These are phyloP conservation scores for Platynereis dumerilii DNA, from an alignment of 2,888 invertebrate genomes.

Conservation along the genomic window DNA sequence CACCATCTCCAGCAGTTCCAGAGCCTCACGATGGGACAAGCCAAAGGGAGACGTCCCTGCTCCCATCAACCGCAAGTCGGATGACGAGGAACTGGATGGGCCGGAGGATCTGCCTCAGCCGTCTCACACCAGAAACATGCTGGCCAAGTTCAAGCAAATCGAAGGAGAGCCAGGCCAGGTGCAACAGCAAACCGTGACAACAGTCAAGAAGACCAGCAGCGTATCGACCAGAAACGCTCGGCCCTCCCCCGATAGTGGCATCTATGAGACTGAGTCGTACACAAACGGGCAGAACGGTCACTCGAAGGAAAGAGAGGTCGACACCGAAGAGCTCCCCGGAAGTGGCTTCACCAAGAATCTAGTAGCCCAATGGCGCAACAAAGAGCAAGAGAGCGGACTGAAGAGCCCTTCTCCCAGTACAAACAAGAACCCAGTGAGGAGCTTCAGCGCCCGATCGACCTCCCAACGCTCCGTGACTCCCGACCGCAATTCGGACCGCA, in stretches of 20 bases:
- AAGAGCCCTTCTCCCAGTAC: neutral
- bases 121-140: constrained; percentile 17
- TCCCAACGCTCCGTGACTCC: neutral
- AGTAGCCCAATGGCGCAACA: constrained; percentile 16
- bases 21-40: constrained; percentile 20
- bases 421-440: neutral
- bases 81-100: neutral
- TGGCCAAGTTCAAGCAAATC: constrained; percentile 30
- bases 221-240: neutral
- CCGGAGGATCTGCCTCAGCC: constrained; percentile 19
- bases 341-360: constrained; percentile 29
- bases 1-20: neutral
- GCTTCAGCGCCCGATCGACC: neutral
- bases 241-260: constrained; percentile 13
- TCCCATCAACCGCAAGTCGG: neutral
- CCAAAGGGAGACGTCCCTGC: constrained; percentile 19
- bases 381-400: constrained; percentile 22
- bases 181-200: neutral
- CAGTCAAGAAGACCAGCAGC: constrained; percentile 7
- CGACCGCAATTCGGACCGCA: neutral
- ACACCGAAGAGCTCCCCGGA: constrained; percentile 33
- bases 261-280: constrained; percentile 12
- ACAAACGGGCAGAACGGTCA: constrained; percentile 7
- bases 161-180: constrained; percentile 24
- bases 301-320: neutral